phyloP scores from a whole-genome alignment of 2,797 vertebrate genomes.

The Phalanger gymnotis region DNA sequence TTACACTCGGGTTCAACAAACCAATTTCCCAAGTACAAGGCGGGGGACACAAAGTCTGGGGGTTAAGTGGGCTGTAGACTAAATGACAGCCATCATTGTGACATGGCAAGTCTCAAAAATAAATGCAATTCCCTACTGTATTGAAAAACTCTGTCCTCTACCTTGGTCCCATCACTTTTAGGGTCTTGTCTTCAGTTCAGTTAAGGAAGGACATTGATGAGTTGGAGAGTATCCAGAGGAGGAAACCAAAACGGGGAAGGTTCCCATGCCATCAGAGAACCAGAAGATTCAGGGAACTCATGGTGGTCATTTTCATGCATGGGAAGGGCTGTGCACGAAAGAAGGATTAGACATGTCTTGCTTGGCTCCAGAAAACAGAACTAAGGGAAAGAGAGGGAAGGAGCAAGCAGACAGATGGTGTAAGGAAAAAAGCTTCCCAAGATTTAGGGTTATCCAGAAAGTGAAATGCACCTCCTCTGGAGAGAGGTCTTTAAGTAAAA shows the following conservation, averaged over 20 bases:
- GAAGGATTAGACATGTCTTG: no score
- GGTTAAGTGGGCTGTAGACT: neutral
- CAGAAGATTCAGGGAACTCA: neutral
- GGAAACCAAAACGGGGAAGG: neutral
- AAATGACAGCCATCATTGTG: neutral
- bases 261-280: neutral
- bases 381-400: no score
- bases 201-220: neutral
- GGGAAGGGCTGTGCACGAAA: neutral
- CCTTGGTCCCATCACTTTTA: neutral
- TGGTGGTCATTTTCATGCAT: no score
- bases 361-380: no score
- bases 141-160: neutral
- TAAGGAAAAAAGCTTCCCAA: no score
- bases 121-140: no score
- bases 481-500: neutral
- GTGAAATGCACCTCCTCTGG: neutral
- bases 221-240: neutral
- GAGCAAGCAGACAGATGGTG: no score
- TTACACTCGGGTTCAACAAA: neutral
- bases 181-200: neutral
- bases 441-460: neutral
- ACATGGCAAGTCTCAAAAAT: neutral
- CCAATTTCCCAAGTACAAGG: neutral
- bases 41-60: neutral